phyloP scores from a whole-genome alignment of 2,888 invertebrate species.

The Andrena trimmerana region DNA sequence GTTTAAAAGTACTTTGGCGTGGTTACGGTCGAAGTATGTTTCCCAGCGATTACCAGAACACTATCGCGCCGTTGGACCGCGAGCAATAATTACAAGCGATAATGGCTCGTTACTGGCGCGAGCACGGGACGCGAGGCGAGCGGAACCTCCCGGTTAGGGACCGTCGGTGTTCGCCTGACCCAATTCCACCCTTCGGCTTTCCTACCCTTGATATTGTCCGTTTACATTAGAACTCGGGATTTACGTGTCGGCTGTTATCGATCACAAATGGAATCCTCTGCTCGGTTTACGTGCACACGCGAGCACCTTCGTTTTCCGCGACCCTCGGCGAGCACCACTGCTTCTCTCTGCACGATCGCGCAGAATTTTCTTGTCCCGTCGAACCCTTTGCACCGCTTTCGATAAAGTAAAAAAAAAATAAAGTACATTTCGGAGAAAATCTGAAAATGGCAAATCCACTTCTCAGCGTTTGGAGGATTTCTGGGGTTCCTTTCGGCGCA shows the following conservation, averaged over 20 bases:
- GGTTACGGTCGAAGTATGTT: too few species aligned
- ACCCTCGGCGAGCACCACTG: background rate
- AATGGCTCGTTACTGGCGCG: conserved; percentile 17
- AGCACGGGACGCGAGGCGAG: background rate
- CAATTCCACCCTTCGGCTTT: conserved; percentile 59
- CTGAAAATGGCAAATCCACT: too few species aligned
- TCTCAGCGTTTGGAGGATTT: too few species aligned
- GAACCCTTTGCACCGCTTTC: background rate
- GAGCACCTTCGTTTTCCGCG: conserved; percentile 20
- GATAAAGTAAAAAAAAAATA: too few species aligned
- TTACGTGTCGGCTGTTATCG: conserved; percentile 54
- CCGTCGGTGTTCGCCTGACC: conserved; percentile 59
- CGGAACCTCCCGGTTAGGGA: conserved; percentile 4
- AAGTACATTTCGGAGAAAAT: too few species aligned
- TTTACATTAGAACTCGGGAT: conserved; percentile 63
- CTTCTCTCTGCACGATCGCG: background rate
- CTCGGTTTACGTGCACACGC: conserved; percentile 30
- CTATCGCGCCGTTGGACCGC: background rate
- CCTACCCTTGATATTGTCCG: conserved; percentile 66
- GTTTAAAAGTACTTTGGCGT: too few species aligned
- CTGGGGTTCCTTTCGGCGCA: too few species aligned
- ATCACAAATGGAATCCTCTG: conserved; percentile 54
- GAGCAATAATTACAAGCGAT: conserved; percentile 16
- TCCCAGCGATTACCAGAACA: background rate
- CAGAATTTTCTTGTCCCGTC: background rate